phyloP scores from a whole-genome alignment of 2,113 vertebrate species.

The cattle (Bos taurus) region ARS-UCD2.0 NC_037334.1:79482001-79482500 shows the following conservation, averaged over 20 bases:
- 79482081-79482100: conserved; percentile 75
- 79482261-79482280: conserved; percentile 76
- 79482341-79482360: conserved; percentile 75
- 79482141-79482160: conserved; percentile 35
- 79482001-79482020: conserved; percentile 89
- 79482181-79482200: conserved; percentile 49
- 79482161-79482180: conserved; percentile 25
- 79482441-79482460: neutral
- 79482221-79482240: conserved; percentile 58
- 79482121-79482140: conserved; percentile 53
- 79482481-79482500: neutral
- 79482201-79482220: conserved; percentile 56
- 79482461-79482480: neutral
- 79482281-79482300: conserved; percentile 73
- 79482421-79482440: neutral
- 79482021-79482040: conserved; percentile 80
- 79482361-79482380: conserved; percentile 75
- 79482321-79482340: conserved; percentile 72
- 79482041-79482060: conserved; percentile 81
- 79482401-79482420: neutral
- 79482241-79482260: conserved; percentile 59
- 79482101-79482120: conserved; percentile 55
- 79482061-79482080: conserved; percentile 78
- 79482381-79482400: conserved; percentile 24
- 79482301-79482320: conserved; percentile 61